These are phyloP conservation scores for Drosophila sucinea DNA, from an alignment of 1,140 invertebrate genomes.

Conservation along the genomic window DNA sequence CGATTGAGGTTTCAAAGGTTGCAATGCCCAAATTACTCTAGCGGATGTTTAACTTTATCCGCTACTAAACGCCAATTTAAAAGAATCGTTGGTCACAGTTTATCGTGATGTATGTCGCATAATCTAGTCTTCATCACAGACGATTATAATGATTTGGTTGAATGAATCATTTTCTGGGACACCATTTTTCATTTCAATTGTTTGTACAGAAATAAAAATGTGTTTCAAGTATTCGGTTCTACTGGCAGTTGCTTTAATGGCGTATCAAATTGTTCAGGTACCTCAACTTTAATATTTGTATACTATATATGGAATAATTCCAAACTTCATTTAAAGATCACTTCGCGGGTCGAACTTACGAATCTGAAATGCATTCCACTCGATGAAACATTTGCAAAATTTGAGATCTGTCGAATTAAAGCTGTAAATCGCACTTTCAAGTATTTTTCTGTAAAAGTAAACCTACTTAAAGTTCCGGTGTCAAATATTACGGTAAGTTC, in stretches of 20 bases:
- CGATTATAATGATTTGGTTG: too few relatives aligned
- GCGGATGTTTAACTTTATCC: too few relatives aligned
- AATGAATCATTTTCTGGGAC: too few relatives aligned
- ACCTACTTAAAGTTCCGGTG: neutral
- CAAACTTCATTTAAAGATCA: neutral
- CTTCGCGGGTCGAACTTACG: neutral
- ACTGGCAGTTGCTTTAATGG: neutral
- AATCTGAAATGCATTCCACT: neutral
- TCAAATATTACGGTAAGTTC: neutral
- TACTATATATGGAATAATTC: neutral
- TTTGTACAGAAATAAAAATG: neutral
- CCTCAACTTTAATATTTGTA: neutral
- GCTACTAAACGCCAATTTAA: too few relatives aligned
- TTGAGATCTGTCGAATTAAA: neutral
- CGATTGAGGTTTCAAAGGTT: too few relatives aligned
- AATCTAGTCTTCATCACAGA: too few relatives aligned
- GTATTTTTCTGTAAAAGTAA: neutral
- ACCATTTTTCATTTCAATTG: too few relatives aligned
- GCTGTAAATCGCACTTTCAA: neutral
- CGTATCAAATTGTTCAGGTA: neutral
- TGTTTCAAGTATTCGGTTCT: neutral
- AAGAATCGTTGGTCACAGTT: too few relatives aligned
- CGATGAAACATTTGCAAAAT: neutral
- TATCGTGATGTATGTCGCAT: too few relatives aligned
- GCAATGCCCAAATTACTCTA: too few relatives aligned